These are phyloP conservation scores for Cyprinodon diabolis DNA, from an alignment of 2,797 vertebrate species.

Conservation along the genomic window DNA sequence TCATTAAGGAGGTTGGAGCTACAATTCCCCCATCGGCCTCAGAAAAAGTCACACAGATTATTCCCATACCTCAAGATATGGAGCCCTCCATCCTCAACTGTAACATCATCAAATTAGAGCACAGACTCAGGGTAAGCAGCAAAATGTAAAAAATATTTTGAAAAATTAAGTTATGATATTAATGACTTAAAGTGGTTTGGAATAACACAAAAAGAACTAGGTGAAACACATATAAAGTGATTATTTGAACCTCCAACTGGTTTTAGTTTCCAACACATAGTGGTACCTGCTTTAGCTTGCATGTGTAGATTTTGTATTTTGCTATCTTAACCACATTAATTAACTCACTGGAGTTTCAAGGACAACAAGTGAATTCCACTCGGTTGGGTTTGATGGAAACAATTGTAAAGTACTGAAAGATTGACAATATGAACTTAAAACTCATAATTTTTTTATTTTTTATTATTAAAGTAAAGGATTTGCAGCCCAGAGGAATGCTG, in stretches of 20 bases:
- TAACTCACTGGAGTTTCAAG: too few relatives aligned
- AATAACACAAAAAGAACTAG: not conserved
- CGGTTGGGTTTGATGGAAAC: too few relatives aligned
- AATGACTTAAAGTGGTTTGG: not conserved
- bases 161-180: not conserved
- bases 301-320: too few relatives aligned
- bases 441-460: too few relatives aligned
- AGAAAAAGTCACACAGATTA: conserved; percentile 82
- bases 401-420: too few relatives aligned
- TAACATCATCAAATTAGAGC: conserved; percentile 87
- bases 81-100: conserved; percentile 88
- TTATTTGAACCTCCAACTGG: not conserved
- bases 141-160: accelerated
- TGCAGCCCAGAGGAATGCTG: not conserved
- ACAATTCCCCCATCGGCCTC: conserved; percentile 83
- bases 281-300: too few relatives aligned
- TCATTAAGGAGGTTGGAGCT: conserved; percentile 87
- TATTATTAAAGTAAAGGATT: too few relatives aligned
- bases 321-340: too few relatives aligned
- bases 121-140: conserved; percentile 87
- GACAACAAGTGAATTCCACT: too few relatives aligned
- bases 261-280: too few relatives aligned
- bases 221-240: not conserved
- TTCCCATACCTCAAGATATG: conserved; percentile 84
- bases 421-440: too few relatives aligned